These are phyloP conservation scores for Cyaniris semiargus DNA, from an alignment of 2,888 invertebrate species.

Conservation along the genomic window DNA sequence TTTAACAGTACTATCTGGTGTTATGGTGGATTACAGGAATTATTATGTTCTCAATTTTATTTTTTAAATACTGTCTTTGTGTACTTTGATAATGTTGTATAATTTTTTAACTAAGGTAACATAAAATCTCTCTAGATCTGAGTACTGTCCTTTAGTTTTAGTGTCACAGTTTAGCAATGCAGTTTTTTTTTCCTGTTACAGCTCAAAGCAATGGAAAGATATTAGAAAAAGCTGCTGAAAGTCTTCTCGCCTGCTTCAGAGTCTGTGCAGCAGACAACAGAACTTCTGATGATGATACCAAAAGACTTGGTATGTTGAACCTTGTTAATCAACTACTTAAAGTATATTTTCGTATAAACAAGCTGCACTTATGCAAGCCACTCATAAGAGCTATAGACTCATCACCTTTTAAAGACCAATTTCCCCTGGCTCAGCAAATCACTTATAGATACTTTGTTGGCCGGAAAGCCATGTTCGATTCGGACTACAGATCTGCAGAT, in stretches of 20 bases:
- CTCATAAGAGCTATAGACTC: constrained; percentile 98
- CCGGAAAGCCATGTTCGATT: constrained; percentile 99
- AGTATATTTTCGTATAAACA: constrained; percentile 94
- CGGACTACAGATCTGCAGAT: constrained; percentile 96
- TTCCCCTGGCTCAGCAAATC: constrained; percentile 95
- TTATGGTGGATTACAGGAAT: no score
- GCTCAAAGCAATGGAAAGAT: constrained; percentile 83
- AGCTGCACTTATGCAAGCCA: constrained; percentile 94
- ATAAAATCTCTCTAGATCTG: neutral
- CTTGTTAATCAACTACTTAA: constrained; percentile 98
- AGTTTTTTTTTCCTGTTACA: constrained; percentile 49
- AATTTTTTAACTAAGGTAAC: neutral
- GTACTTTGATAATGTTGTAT: neutral
- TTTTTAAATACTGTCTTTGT: no score
- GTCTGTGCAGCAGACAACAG: constrained; percentile 97
- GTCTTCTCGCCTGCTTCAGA: constrained; percentile 94
- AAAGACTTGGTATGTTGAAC: constrained; percentile 97
- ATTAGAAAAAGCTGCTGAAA: constrained; percentile 95
- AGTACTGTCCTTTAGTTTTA: neutral
- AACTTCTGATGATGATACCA: constrained; percentile 93
- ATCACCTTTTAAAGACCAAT: constrained; percentile 92
- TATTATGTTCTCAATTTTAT: no score
- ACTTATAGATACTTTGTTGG: constrained; percentile 99
- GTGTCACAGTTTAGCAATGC: neutral
- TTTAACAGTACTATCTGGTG: no score